Base-by-base conservation (phyloP, 2,888 invertebrate species). In the Drosophila ustulata region DNA sequence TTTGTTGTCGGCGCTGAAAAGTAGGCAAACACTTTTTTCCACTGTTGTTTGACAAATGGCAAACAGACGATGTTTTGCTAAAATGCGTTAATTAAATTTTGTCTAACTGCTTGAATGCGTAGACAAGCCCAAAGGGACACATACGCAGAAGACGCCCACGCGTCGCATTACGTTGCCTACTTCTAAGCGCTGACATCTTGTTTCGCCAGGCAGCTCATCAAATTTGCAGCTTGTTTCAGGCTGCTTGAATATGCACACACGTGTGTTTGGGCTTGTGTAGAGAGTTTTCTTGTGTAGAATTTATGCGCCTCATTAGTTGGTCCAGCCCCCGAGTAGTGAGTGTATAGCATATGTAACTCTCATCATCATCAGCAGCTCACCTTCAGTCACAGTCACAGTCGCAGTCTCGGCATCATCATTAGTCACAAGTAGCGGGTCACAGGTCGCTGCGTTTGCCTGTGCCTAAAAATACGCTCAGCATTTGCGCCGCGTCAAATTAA, bases 251-350 rank as follows among this genome's bases (percentile, higher is more conserved):
- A 79, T 78, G 66, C 78, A 65, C 58, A 56, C 46, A 49, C 47
- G 41, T 47, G 52, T 62, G 53, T 47, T 28, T 63, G 50, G 32
- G 49, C 39, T 55, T 51, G 66, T 34, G 18, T 18, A 18, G 18
- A 50, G 64, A 57, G 58, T 56, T 71, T 68, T 63, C 64, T 51
- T 75, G 71, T 82, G 70, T 79, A 73, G 77, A 89, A 90, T 90
- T 90, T 90, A 89, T 89, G 88, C 88, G 87, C 90, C 89, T 89
- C 89, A 89, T 89, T 89, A 89, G 85, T 90, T 86, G 85, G 81
- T 80, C 71, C 73, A 65, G 69, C 63, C 62, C 49, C 50, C 53
- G 69, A 41, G 18, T 41, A 41, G 39, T 41, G 18, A 6, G 18
- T 61, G 77, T 72, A 55, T 41, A 41, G 39, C 18, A 41, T 13